Base-by-base conservation (phyloP, 2,797 vertebrate species). In the Champsocephalus esox region DNA sequence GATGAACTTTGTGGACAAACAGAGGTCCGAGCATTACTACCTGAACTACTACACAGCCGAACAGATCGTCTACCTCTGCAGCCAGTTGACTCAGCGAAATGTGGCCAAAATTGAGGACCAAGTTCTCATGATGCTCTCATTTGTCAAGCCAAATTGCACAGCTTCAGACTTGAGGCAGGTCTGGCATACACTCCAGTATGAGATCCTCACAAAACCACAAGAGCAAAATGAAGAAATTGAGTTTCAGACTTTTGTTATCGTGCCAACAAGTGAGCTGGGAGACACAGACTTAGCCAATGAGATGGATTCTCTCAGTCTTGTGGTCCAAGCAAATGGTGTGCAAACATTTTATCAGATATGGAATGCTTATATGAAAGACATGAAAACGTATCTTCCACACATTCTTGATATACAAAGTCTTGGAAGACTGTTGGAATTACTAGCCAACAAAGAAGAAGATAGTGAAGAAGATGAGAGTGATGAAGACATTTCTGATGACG, bases 31-130 rank as follows among this genome's bases (percentile, higher is more conserved):
- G 45, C 83, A 97, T 80, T 97, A 97, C 87, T 96, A 96, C 89
- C 90, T 99, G 72, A 99, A 98, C 93, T 98, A 96, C 87, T 99
- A 96, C 88, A 98, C 96, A 0, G 96, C 97, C 0, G 97, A 99
- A 84, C 98, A 99, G 90, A 92, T 99, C 79, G 96, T 99, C n/a
- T 97, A 92, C 83, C 74, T 99, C 70, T 95, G 96, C 91, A 87
- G 65, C 0, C 92, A 97, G 57, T 93, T 99, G 69, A 90, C 87
- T 54, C 92, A 86, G 66, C 79, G 85, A 72, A 91, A 82, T 48
- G 24, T 55, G 5, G 50, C 19, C 41, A 17, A 24, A 48, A 55
- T 94, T 7, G 92, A 95, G n/a, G 75, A 43, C 0, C 95, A 93
- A 92, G 95, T 95, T 62, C 92, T 99, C 54, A 96, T 94, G 89